Base-by-base conservation (phyloP, 2,113 vertebrate genomes). In the Okapia johnstoni region DNA sequence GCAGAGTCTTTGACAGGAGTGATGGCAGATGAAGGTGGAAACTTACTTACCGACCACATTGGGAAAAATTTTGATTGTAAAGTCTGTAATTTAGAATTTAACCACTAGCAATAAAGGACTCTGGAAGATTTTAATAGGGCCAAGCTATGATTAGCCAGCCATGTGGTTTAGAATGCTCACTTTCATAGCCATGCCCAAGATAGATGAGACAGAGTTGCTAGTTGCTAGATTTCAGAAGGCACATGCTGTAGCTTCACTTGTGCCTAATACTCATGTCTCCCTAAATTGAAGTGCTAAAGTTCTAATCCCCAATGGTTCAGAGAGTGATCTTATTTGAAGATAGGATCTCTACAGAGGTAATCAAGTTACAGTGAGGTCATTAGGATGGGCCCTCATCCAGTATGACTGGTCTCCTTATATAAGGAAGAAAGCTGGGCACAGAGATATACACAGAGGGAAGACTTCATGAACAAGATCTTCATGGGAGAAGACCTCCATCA, bases 401-500 rank as follows among this genome's bases (percentile, higher is more conserved):
- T 23, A 54, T 15, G 46, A 21, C 33, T 28, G 25, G 3, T 26
- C 4, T 43, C 26, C 46, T 61, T n/a, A 83, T 40, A 63, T 73
- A 54, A 58, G 52, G 33, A 23, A 60, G 8, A 77, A 73, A 30
- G 63, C 77, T 88, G 16, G 21, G 21, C 2, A 46, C 21, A 85
- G 33, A 61, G 6, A 50, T 15, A 26, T 33, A 23, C 19, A 25
- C 9, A 40, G 11, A 80, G 1, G 4, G 13, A 52, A 52, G 40
- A 89, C 10, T 10, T 46, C 52, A 43, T 40, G 43, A 50, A 57
- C 13, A 43, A 15, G n/a, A n/a, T n/a, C n/a, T n/a, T n/a, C n/a
- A 80, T 0, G 4, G 11, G 16, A 23, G 19, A 90, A 43, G 43
- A 17, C 0, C 2, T 25, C 2, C 11, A 58, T n/a, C 19, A 19